A percentile compares a stretch with the other conserved stretches of the same genome.
Evolutionary conservation across 2,797 vertebrate species (phyloP).

Genomic region (Peromyscus eremicus): DNA sequence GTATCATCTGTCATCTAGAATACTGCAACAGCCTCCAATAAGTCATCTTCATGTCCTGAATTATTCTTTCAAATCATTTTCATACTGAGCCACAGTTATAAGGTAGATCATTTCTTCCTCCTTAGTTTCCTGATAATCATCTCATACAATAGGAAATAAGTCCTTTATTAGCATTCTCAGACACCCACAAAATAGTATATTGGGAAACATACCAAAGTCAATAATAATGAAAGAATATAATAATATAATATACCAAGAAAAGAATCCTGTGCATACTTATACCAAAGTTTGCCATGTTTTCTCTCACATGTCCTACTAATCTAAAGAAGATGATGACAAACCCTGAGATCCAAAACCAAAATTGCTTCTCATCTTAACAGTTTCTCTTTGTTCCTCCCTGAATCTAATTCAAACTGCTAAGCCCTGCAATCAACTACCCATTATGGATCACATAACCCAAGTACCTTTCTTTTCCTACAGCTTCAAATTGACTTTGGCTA

Average conservation of each 20-base stretch:
- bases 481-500: not conserved
- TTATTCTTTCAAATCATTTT: not conserved
- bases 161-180: not conserved
- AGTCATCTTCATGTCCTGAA: not conserved
- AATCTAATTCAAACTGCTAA: not conserved
- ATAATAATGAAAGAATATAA: not conserved
- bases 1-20: not conserved
- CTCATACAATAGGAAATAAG: not conserved
- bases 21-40: not conserved
- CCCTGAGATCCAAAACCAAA: not conserved
- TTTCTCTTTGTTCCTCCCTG: not conserved
- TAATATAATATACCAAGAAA: not conserved
- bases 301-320: not conserved
- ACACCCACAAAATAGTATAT: not conserved
- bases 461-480: not conserved
- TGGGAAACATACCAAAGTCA: not conserved
- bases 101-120: not conserved
- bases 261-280: not conserved
- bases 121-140: not conserved
- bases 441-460: not conserved
- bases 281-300: not conserved
- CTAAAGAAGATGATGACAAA: not conserved
- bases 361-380: not conserved
- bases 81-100: not conserved
- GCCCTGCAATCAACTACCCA: not conserved